Base-by-base conservation (phyloP, 2,797 vertebrate species). In the Cirrhinus molitorella region DNA sequence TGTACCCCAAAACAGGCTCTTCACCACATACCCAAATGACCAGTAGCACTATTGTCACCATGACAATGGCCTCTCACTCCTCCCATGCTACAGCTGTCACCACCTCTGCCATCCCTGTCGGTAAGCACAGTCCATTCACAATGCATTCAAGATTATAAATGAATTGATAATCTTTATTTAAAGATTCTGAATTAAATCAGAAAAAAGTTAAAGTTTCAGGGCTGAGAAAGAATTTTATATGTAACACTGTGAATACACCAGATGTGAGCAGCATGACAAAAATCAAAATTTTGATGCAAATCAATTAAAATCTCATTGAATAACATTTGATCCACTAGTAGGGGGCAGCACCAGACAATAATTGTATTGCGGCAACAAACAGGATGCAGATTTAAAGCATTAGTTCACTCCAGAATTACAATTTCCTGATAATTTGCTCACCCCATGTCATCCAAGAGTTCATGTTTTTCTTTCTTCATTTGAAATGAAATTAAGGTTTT, bases 31-130 rank as follows among this genome's bases (percentile, higher is more conserved):
- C 96, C 51, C 98, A 99, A 92, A 97, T 98, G 90, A 95, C 95
- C 88, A 97, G 94, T 85, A 98, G 92, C 92, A 96, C 97, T 70
- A 98, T 99, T 90, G 98, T 99, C 88, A 98, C 97, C 87, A 98
- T 99, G 98, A 96, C 98, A 4, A 96, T 99, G 97, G 95, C 98
- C 37, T 97, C 98, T 6, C 98, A 99, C 94, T 98, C 98, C 80
- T 98, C 97, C 85, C 98, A 99, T 87, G 96, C 98, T 81, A 97
- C 98, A 37, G 97, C 98, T 81, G 97, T 97, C 83, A 99, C 98
- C 9, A 97, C 97, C 86, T 99, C 98, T 53, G 94, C 98, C 89
- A 99, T 99, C 92, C 98, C 98, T 37, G 97, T 99, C 71, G 98
- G 98, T 99, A 91, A 96, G 98, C 94, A 65, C 21, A 21, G 17